Conservation (phyloP, 2,797 vertebrate genomes). For the Philypnodon macrostomus region DNA sequence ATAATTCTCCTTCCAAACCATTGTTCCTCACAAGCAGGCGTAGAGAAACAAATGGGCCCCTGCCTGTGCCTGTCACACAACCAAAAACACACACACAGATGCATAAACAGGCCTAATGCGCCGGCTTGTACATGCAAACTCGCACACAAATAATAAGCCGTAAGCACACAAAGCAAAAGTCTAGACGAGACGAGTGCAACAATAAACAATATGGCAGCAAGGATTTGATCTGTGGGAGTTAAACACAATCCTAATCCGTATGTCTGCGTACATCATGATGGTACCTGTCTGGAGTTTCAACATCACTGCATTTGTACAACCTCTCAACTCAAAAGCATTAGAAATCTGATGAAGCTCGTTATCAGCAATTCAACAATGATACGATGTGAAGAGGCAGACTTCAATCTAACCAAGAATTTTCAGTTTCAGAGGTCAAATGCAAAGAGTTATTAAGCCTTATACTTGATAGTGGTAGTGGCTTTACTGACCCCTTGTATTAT, state of each 20-base stretch:
- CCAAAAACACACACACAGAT: slow-evolving; percentile 7
- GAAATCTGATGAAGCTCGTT: too few species aligned
- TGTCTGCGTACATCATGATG: slow-evolving; percentile 3
- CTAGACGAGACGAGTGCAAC: slow-evolving; percentile 38
- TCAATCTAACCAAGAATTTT: too few species aligned
- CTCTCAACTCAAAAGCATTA: too few species aligned
- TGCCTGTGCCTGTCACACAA: slow-evolving; percentile 2
- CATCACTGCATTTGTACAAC: background rate
- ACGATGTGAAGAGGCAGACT: too few species aligned
- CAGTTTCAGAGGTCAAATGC: too few species aligned
- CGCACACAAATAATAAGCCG: background rate
- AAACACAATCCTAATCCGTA: slow-evolving; percentile 37
- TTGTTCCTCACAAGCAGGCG: slow-evolving; percentile 11
- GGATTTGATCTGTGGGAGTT: slow-evolving; percentile 34
- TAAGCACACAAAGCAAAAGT: slow-evolving; percentile 11
- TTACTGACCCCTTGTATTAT: too few species aligned
- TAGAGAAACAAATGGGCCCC: slow-evolving; percentile 17
- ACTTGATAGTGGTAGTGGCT: too few species aligned
- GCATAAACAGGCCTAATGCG: background rate
- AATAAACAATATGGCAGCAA: slow-evolving; percentile 17
- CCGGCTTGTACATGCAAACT: slow-evolving; percentile 1
- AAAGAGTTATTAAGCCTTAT: too few species aligned
- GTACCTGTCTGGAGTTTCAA: slow-evolving; percentile 1
- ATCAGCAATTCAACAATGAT: too few species aligned
- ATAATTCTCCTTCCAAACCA: slow-evolving; percentile 21